Evolutionary conservation across 2,113 vertebrate species (phyloP), one percentile per base, ranked within the genome.

Genomic region (Stigmatopora nigra): DNA sequence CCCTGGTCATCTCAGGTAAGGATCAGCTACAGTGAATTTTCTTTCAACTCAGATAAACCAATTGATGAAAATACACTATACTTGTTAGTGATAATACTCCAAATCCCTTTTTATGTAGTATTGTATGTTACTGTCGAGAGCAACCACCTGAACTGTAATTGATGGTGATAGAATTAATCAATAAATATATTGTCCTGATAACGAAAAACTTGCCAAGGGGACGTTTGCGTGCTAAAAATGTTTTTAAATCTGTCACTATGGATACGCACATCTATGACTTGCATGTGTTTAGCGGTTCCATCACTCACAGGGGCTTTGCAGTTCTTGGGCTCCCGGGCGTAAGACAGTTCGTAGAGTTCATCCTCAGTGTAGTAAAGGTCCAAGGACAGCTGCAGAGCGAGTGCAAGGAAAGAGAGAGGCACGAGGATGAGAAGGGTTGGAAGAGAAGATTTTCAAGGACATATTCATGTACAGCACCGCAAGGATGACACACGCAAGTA

Each of bases 351-450:
- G 45, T 98, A 98, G 82, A 98, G 97, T 86, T 98, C 95, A 73
- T 98, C 95, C 83, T 98, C 95, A 0, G 93, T 93, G 86, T 98
- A 97, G 88, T 95, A 98, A 55, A 98, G 92, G 77, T 98, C 95
- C 80, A 98, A 88, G 35, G 95, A 98, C 70, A 98, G 79, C 95
- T 98, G 89, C 41, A 78, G 63, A 61, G 51, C 58, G 4, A 36
- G 48, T 65, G 35, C 51, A 7, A 72, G 15, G 63, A 73, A 51
- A 57, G 14, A 71, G 15, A 59, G 52, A 67, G 59, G 47, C 25
- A 61, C 56, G 45, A 41, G 70, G 63, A 58, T 56, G 73, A 65
- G 56, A 16, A 58, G 73, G 66, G 72, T 61, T 71, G 64, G 36
- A 78, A 78, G 70, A 75, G 81, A 76, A 77, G 73, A 67, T 76